These are phyloP conservation scores for Riptortus pedestris DNA, from an alignment of 1,140 invertebrate species.

Conservation along the genomic window DNA sequence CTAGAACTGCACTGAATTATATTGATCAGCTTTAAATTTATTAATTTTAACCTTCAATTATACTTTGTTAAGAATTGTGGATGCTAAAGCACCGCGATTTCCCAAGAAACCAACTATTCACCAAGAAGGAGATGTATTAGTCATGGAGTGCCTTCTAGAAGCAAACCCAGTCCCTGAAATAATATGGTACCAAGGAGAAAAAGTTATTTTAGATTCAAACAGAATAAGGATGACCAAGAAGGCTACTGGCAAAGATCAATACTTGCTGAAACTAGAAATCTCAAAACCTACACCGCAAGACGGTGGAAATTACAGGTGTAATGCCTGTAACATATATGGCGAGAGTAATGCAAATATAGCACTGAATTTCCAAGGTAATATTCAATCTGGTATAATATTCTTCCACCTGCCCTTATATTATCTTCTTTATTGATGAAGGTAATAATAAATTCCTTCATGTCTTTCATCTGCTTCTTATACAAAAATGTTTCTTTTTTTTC, in stretches of 20 bases:
- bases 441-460: constrained; percentile 13
- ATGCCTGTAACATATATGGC: constrained; percentile 94
- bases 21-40: not conserved
- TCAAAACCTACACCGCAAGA: constrained; percentile 87
- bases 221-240: constrained; percentile 80
- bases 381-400: constrained; percentile 6
- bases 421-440: constrained; percentile 4
- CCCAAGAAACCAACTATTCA: constrained; percentile 94
- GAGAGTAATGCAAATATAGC: constrained; percentile 99
- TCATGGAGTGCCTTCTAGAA: constrained; percentile 93
- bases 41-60: not conserved
- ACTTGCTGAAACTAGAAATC: constrained; percentile 82
- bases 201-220: constrained; percentile 63
- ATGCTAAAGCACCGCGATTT: constrained; percentile 88
- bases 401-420: not conserved
- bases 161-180: constrained; percentile 91
- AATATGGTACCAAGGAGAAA: constrained; percentile 84
- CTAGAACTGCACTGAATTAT: not conserved
- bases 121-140: constrained; percentile 83
- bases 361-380: constrained; percentile 94
- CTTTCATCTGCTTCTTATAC: not conserved
- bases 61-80: constrained; percentile 65
- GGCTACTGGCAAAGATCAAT: constrained; percentile 76
- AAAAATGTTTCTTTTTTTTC: no score
- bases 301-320: constrained; percentile 96